Base-by-base conservation (phyloP, 2,113 vertebrate species). In the Brachyhypopomus occidentalis region DNA sequence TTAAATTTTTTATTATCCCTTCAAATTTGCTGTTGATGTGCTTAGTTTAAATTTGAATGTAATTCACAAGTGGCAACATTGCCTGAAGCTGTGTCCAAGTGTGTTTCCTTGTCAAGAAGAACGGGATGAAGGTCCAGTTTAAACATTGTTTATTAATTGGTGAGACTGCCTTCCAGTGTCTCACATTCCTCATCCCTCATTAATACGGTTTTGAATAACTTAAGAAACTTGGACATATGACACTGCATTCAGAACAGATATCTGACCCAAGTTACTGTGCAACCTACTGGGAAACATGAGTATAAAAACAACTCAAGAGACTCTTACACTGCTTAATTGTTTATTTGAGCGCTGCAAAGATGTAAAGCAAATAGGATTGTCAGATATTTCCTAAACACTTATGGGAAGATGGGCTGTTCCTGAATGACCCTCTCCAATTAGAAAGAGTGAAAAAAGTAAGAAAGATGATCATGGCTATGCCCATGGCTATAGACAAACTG, bases 351-450 rank as follows among this genome's bases (percentile, higher is more conserved):
- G 4, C 48, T 55, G 75, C 8, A 14, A 30, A 22, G 16, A 19
- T 67, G 30, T 41, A 67, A 23, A 16, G 6, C 30, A 25, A 60
- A n/a, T 0, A 2, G 7, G n/a, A 17, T 25, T 17, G 34, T 72
- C 25, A 52, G 0, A 62, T 25, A 6, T 27, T 72, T 78, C 48
- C 22, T 66, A 41, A 73, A 78, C 16, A 14, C 52, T 70, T 41
- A 70, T 72, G 36, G 71, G 71, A 78, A 70, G 20, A 22, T 34
- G 25, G 58, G 60, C 8, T 81, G 5, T 22, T 94, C 34, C 58
- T 69, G 19, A n/a, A 69, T 30, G 19, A 45, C 36, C 62, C 56
- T 76, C 36, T 84, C 11, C 38, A 38, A 38, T 64, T 58, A 75
- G 41, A 22, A 9, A 75, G 62, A 30, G 23, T 71, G 38, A 60